These are phyloP conservation scores for Bimastos eiseni DNA, from an alignment of 2,888 invertebrate species.

Conservation along the genomic window DNA sequence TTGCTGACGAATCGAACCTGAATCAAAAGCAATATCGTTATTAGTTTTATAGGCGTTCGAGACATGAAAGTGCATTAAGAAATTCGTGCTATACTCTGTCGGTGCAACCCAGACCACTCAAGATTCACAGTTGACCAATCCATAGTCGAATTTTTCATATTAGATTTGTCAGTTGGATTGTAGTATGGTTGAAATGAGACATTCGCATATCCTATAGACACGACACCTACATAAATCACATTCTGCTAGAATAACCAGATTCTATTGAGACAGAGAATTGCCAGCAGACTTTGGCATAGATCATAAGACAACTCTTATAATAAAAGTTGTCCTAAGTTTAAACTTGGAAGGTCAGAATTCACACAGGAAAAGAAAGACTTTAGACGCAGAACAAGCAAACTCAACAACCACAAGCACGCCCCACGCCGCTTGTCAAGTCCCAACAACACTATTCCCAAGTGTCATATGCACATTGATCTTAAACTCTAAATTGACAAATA, in stretches of 20 bases:
- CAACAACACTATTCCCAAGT: too few species aligned
- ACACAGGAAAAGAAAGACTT: too few species aligned
- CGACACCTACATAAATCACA: background rate
- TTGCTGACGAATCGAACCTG: background rate
- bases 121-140: background rate
- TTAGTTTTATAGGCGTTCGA: background rate
- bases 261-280: too few species aligned
- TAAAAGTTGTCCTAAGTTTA: too few species aligned
- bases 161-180: background rate
- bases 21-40: background rate
- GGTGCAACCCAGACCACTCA: too few species aligned
- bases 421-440: too few species aligned
- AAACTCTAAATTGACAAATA: too few species aligned
- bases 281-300: background rate
- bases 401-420: too few species aligned
- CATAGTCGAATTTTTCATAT: background rate
- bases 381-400: too few species aligned
- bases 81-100: background rate
- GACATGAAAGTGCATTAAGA: background rate
- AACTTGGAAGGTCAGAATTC: too few species aligned
- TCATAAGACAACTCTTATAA: background rate
- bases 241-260: background rate
- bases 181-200: background rate
- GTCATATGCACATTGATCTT: too few species aligned
- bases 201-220: background rate